Evolutionary conservation across 2,113 vertebrate genomes (phyloP).

Genomic region (Podiceps cristatus): DNA sequence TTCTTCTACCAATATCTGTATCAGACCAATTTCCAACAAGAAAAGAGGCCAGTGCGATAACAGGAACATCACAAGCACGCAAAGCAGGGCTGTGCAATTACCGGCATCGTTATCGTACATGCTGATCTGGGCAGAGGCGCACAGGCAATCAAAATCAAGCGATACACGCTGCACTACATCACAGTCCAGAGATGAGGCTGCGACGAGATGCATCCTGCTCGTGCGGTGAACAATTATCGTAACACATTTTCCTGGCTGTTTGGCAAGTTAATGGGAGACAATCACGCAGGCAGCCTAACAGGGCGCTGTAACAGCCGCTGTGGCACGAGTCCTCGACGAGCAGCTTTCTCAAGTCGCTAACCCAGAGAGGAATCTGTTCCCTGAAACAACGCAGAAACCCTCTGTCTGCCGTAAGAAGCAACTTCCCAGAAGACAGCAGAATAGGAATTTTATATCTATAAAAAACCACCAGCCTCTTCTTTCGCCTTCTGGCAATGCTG

Average conservation of each 20-base stretch:
- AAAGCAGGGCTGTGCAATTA: not conserved
- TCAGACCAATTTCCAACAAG: not conserved
- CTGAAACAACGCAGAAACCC: not conserved
- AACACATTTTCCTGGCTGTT: not conserved
- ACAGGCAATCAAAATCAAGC: not conserved
- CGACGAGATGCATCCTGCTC: not conserved
- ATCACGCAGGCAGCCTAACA: not conserved
- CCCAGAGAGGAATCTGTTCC: not conserved
- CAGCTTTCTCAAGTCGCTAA: not conserved
- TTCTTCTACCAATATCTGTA: not conserved
- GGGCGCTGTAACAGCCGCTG: not conserved
- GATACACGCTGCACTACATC: rapidly evolving
- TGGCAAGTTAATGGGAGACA: not conserved
- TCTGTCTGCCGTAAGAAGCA: not conserved
- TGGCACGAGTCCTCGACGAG: rapidly evolving
- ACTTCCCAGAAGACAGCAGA: not conserved
- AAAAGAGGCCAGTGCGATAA: not conserved
- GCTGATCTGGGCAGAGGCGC: not conserved
- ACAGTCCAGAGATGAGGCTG: not conserved
- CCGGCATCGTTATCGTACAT: rapidly evolving
- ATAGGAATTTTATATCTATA: not conserved
- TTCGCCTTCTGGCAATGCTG: rapidly evolving
- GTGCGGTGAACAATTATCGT: rapidly evolving
- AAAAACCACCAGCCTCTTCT: not conserved
- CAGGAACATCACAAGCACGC: not conserved